Base-by-base conservation (phyloP, 2,113 vertebrate genomes). In the Carollia perspicillata region DNA sequence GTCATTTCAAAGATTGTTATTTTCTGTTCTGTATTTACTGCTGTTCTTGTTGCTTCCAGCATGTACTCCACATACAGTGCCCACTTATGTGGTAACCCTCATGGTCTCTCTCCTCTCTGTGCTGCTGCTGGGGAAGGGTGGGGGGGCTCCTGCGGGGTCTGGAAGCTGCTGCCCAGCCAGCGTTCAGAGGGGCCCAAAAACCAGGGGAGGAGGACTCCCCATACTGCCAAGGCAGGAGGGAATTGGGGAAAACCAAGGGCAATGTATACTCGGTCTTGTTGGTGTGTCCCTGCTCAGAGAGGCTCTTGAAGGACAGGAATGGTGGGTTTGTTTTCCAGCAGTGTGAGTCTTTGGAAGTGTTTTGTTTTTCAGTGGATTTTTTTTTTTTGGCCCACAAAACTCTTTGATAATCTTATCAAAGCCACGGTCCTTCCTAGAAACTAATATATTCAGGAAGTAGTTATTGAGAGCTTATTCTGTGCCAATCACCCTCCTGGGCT, bases 1-100 rank as follows among this genome's bases (percentile, higher is more conserved):
- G 95, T 60, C 60, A 85, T 98, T 97, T 96, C 87, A 80, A 97
- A 97, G 94, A 97, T 94, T 20, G 33, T 68, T 63, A 85, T 90
- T 95, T 96, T 97, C 90, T 96, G 83, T 95, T 98, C 87, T 94
- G 66, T 88, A 66, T 33, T 95, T 97, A 37, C 97, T 49, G 30
- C 93, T 89, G 53, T 96, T 79, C 66, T 95, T 74, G 8, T 92
- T 97, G 71, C 74, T 87, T 79, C 89, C 89, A 87, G 93, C 68
- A 65, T 12, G 11, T 63, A 35, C n/a, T 69, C 53, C 80, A 95
- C 85, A 95, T 94, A 93, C 93, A 96, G 90, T 89, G 72, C 51
- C 63, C 49, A 17, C 84, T 85, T 84, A 37, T 0, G 1, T 85
- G 81, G 72, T 83, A 49, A 86, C 85, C 33, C 42, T 84, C 72